phyloP scores from a whole-genome alignment of 2,113 vertebrate genomes.

The Chaetops frenatus region DNA sequence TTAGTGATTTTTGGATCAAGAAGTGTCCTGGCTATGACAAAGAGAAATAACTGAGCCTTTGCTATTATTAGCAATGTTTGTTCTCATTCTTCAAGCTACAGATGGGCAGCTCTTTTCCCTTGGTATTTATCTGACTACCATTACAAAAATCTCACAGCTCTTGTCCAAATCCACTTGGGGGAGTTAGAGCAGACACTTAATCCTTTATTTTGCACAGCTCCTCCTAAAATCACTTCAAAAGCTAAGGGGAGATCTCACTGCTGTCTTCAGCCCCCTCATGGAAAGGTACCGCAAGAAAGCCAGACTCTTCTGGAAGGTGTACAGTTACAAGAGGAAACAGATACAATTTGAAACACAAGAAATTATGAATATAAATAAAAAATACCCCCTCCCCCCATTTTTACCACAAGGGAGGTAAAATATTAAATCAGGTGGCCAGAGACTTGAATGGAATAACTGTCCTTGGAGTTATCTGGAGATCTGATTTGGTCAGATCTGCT shows the following conservation, averaged over 20 bases:
- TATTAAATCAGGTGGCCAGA: background rate
- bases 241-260: background rate
- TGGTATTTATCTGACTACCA: background rate
- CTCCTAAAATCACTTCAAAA: background rate
- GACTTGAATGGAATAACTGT: background rate
- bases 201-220: background rate
- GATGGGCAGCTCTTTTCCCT: background rate
- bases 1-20: conserved; percentile 14
- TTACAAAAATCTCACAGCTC: background rate
- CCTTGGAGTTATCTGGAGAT: background rate
- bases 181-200: background rate
- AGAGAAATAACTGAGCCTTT: background rate
- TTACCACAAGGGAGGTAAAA: background rate
- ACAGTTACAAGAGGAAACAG: background rate
- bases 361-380: background rate
- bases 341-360: background rate
- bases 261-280: background rate
- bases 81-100: background rate
- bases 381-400: background rate
- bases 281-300: background rate
- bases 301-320: background rate
- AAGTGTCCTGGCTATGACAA: background rate
- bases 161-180: background rate
- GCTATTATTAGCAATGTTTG: background rate
- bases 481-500: background rate